Percentiles rank a stretch among this genome's conserved stretches.
These are phyloP conservation scores for Holcopasites calliopsidis DNA, from an alignment of 1,140 invertebrate genomes.

Conservation along the genomic window DNA sequence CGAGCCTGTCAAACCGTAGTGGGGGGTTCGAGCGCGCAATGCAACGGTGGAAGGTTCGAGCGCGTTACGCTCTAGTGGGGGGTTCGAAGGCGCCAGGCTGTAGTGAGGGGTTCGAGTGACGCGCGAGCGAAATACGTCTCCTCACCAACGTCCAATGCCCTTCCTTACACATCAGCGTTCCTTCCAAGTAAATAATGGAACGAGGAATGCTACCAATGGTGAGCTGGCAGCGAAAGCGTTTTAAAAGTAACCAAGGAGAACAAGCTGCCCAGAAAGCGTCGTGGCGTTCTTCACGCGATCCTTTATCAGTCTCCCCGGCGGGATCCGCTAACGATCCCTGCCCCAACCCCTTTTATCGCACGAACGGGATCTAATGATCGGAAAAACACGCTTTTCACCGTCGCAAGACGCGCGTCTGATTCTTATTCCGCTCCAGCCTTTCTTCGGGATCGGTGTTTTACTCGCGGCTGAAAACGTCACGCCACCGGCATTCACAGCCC, in stretches of 20 bases:
- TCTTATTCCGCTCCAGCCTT: slow-evolving; percentile 12
- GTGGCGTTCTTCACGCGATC: neutral
- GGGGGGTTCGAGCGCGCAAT: too few relatives aligned
- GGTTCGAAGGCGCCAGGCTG: too few relatives aligned
- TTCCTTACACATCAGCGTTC: neutral
- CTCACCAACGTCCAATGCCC: too few relatives aligned
- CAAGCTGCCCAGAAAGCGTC: neutral
- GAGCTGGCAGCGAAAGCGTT: neutral
- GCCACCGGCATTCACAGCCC: neutral
- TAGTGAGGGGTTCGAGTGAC: too few relatives aligned
- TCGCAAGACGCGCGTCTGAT: slow-evolving; percentile 21
- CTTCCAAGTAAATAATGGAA: neutral
- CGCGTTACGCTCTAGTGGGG: too few relatives aligned
- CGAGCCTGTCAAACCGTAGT: too few relatives aligned
- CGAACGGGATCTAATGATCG: slow-evolving; percentile 49
- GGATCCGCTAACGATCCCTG: slow-evolving; percentile 39
- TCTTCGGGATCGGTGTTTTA: slow-evolving; percentile 1
- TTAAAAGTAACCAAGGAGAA: neutral
- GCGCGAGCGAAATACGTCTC: too few relatives aligned
- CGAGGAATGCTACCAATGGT: neutral
- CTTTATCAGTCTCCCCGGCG: neutral
- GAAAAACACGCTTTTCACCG: slow-evolving; percentile 49
- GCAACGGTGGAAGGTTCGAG: too few relatives aligned
- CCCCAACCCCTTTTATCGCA: slow-evolving; percentile 1
- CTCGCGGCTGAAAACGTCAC: neutral